Conservation (phyloP, 92 coral and sea anemone species). For the Porites rus region DNA sequence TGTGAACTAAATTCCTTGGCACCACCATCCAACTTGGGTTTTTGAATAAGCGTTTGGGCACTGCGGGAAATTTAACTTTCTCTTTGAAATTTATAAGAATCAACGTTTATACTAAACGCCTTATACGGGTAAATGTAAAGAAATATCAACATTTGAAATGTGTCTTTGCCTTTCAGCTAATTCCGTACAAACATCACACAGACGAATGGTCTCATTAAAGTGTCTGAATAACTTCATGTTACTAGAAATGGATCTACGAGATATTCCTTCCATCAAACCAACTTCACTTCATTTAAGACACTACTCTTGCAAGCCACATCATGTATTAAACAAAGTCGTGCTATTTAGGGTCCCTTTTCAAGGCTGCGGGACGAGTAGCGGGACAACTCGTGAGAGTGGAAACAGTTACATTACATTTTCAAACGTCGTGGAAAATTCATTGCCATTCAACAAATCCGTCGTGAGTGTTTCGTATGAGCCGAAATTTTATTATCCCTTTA, state of each 20-base stretch:
- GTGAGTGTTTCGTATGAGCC: background rate
- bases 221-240: constrained; percentile 46
- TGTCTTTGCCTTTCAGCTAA: background rate
- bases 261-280: constrained; percentile 54
- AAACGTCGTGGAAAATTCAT: constrained; percentile 61
- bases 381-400: constrained; percentile 22
- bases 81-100: too few species aligned
- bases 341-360: constrained; percentile 61
- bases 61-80: too few species aligned
- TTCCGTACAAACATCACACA: background rate
- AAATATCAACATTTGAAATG: background rate
- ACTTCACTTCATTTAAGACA: constrained; percentile 63
- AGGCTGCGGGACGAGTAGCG: constrained; percentile 70
- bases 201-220: constrained; percentile 1
- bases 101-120: too few species aligned
- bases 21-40: too few species aligned
- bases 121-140: too few species aligned
- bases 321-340: constrained; percentile 37
- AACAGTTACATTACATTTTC: constrained; percentile 48
- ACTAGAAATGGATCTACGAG: constrained; percentile 50
- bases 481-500: constrained; percentile 14
- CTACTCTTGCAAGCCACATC: constrained; percentile 50
- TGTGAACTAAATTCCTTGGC: too few species aligned
- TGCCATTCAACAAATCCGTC: background rate
- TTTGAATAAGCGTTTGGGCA: too few species aligned